These are phyloP conservation scores for Perccottus glenii DNA, from an alignment of 2,113 vertebrate genomes.

Conservation along the genomic window DNA sequence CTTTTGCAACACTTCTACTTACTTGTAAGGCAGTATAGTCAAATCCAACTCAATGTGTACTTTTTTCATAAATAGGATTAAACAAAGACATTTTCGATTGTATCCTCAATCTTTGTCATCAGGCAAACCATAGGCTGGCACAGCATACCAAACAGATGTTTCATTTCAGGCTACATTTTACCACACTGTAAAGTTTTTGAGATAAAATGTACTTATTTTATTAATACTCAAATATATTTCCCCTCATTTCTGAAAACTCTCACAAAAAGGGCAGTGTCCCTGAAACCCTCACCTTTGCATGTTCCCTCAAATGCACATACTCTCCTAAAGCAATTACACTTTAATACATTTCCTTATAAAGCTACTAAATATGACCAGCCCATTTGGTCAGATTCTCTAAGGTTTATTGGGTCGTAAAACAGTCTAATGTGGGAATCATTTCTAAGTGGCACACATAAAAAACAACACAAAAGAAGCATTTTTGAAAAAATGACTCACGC, in stretches of 20 bases:
- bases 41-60: not conserved
- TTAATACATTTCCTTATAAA: slow-evolving; percentile 78
- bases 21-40: too few species aligned
- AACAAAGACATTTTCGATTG: slow-evolving; percentile 51
- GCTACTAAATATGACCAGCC: slow-evolving; percentile 72
- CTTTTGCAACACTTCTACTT: not conserved
- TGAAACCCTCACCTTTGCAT: slow-evolving; percentile 64
- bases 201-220: slow-evolving; percentile 74
- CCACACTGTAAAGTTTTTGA: slow-evolving; percentile 75
- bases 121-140: slow-evolving; percentile 66
- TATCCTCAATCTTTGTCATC: slow-evolving; percentile 68
- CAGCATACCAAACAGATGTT: slow-evolving; percentile 78
- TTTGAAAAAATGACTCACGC: slow-evolving; percentile 55
- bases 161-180: slow-evolving; percentile 72
- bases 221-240: slow-evolving; percentile 32
- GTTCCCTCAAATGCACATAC: slow-evolving; percentile 34
- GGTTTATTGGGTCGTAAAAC: slow-evolving; percentile 78
- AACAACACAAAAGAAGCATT: slow-evolving; percentile 69
- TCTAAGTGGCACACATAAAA: slow-evolving; percentile 70
- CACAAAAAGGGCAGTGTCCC: slow-evolving; percentile 70
- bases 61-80: not conserved
- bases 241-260: slow-evolving; percentile 17
- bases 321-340: slow-evolving; percentile 69
- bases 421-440: slow-evolving; percentile 74
- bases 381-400: slow-evolving; percentile 73